These are phyloP conservation scores for Excalfactoria chinensis DNA, from an alignment of 2,113 vertebrate genomes.

Conservation along the genomic window DNA sequence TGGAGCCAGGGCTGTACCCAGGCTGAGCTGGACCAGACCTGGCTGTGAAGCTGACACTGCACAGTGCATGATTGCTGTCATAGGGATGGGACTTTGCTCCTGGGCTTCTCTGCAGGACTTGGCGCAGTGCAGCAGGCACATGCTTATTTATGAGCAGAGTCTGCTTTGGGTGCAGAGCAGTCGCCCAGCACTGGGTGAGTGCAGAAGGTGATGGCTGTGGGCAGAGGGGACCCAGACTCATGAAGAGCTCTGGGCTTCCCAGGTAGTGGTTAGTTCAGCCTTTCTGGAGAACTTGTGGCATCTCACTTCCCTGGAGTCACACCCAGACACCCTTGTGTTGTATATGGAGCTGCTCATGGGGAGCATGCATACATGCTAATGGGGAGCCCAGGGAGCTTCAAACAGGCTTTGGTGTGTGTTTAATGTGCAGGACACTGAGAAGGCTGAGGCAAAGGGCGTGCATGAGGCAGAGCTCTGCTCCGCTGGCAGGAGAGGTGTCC, in stretches of 20 bases:
- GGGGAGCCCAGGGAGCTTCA: neutral
- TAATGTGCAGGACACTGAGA: neutral
- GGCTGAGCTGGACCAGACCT: neutral
- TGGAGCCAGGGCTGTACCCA: neutral
- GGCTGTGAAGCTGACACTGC: neutral
- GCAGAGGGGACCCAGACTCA: neutral
- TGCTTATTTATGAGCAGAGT: neutral
- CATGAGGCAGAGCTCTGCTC: neutral
- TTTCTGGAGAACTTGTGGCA: neutral
- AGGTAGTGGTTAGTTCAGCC: neutral
- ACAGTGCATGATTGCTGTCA: neutral
- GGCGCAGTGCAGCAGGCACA: rapidly evolving
- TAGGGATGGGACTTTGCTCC: neutral
- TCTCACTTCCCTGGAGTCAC: neutral
- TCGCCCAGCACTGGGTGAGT: too few relatives aligned
- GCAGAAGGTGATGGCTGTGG: neutral
- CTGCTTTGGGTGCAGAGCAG: neutral
- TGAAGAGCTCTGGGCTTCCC: neutral
- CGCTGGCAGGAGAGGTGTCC: neutral
- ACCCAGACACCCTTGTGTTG: neutral
- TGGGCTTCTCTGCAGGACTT: neutral
- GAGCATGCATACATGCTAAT: too few relatives aligned
- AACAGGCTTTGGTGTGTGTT: neutral
- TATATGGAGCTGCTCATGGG: neutral
- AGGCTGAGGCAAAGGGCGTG: neutral